phyloP scores from a whole-genome alignment of 2,797 vertebrate species.

The Chromobotia macracanthus region DNA sequence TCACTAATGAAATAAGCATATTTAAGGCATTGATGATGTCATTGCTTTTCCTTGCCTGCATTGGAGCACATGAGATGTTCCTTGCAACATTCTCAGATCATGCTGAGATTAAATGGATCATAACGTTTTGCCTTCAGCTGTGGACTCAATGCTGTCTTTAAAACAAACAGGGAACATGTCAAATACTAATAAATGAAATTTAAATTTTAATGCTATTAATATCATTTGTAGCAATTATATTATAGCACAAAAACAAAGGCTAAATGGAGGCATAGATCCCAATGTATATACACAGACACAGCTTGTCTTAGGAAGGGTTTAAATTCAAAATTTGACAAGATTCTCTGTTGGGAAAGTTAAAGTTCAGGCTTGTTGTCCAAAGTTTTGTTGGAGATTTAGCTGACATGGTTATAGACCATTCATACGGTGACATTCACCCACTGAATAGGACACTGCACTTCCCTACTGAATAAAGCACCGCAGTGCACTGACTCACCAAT shows the following conservation, averaged over 20 bases:
- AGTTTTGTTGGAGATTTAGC: slow-evolving; percentile 4
- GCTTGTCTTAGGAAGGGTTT: not conserved
- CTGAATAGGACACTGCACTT: slow-evolving; percentile 4
- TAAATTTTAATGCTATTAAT: no score
- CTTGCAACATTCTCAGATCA: no score
- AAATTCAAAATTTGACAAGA: not conserved
- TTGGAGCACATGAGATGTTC: no score
- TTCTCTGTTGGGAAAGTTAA: not conserved
- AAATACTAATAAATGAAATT: no score
- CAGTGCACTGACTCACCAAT: slow-evolving; percentile 59
- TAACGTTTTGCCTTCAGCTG: no score
- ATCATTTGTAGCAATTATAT: no score
- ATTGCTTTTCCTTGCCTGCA: not conserved
- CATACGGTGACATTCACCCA: not conserved
- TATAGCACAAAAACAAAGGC: no score
- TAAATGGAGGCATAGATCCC: no score
- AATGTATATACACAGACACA: not conserved
- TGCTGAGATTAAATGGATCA: no score
- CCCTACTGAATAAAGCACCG: slow-evolving; percentile 43
- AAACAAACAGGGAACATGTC: no score
- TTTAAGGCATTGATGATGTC: not conserved
- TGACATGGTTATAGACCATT: not conserved
- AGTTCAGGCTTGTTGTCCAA: not conserved
- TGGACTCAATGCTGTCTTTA: no score
- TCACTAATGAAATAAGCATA: not conserved